phyloP scores from a whole-genome alignment of 2,888 invertebrate genomes.

The Pocota personata region DNA sequence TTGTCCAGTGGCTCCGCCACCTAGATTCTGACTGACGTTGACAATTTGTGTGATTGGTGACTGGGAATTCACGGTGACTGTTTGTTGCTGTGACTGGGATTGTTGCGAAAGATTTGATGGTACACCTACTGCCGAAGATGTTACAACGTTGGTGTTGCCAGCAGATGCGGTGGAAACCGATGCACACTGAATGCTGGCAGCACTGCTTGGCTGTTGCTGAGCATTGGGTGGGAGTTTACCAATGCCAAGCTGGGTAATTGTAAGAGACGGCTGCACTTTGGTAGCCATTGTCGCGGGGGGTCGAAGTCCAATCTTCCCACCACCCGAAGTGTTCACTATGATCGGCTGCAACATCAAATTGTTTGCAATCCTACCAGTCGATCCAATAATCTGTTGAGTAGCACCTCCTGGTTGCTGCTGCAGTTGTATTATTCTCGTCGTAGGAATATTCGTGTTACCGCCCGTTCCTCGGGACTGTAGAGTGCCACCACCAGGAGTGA shows the following conservation, averaged over 20 bases:
- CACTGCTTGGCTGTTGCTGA: conserved; percentile 67
- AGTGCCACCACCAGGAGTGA: conserved; percentile 68
- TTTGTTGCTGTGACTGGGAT: conserved; percentile 57
- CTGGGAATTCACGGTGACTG: conserved; percentile 71
- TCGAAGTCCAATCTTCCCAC: conserved; percentile 80
- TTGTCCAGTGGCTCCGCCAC: conserved; percentile 74
- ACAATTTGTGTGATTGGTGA: conserved; percentile 77
- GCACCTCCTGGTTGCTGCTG: conserved; percentile 80
- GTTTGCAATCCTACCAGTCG: conserved; percentile 79
- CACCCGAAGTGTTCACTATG: conserved; percentile 79
- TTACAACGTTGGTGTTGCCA: conserved; percentile 51
- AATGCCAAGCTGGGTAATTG: conserved; percentile 81
- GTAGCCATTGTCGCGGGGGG: conserved; percentile 81
- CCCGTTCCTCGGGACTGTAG: conserved; percentile 75
- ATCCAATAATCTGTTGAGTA: conserved; percentile 80
- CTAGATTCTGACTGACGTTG: conserved; percentile 77
- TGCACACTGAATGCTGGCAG: conserved; percentile 77
- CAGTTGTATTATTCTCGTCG: conserved; percentile 82
- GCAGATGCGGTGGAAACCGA: conserved; percentile 51
- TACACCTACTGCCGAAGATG: conserved; percentile 45
- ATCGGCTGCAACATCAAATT: conserved; percentile 82
- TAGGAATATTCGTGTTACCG: conserved; percentile 78
- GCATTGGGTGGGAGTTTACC: conserved; percentile 78
- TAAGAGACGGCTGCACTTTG: conserved; percentile 82
- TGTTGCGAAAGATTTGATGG: conserved; percentile 40